Conservation (phyloP, 2,888 invertebrate genomes). For the Heteromurus nitidus region DNA sequence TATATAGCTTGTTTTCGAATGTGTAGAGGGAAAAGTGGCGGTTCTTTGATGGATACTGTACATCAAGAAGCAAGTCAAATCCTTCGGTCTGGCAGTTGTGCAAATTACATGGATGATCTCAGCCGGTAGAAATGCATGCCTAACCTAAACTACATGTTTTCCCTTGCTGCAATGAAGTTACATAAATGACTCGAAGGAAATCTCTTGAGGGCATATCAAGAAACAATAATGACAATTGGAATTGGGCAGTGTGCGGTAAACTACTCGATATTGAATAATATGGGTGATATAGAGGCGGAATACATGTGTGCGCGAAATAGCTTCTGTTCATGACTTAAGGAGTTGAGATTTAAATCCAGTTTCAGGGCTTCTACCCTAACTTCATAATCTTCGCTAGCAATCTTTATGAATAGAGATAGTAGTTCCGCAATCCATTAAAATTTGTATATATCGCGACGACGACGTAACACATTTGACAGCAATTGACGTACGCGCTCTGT, state of each 20-base stretch:
- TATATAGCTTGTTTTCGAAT: constrained; percentile 22
- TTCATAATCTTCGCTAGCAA: too few relatives aligned
- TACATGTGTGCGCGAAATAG: constrained; percentile 34
- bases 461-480: constrained; percentile 1
- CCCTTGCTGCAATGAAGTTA: not conserved
- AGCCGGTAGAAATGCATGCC: not conserved
- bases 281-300: not conserved
- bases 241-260: not conserved
- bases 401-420: constrained; percentile 10
- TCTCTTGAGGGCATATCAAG: constrained; percentile 3
- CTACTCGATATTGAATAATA: not conserved
- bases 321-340: constrained; percentile 8
- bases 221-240: not conserved
- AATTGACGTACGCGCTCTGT: not conserved
- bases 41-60: not conserved
- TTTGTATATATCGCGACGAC: constrained; percentile 2
- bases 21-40: not conserved
- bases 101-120: constrained; percentile 28
- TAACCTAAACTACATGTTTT: not conserved
- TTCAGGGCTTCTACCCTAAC: constrained; percentile 14
- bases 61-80: not conserved
- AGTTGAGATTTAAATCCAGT: constrained; percentile 49
- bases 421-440: constrained; percentile 60
- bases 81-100: not conserved
- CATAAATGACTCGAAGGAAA: not conserved